Evolutionary conservation across 2,113 vertebrate genomes (phyloP), one percentile per base, ranked within the genome.

Genomic region (Nibea albiflora): DNA sequence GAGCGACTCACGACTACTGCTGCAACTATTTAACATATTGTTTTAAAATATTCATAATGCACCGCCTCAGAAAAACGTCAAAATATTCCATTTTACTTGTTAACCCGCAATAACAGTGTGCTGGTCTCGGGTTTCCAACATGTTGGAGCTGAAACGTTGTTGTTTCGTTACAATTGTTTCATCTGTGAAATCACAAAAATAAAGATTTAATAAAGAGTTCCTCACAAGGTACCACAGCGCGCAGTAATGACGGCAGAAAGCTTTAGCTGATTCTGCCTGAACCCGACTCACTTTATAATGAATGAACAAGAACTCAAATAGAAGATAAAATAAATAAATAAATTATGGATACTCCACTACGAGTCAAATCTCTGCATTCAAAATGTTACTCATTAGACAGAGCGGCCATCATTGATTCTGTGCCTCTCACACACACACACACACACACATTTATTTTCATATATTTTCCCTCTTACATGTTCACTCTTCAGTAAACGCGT

Each of bases 231-330:
- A 15, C 24, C 20, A 5, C 46, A 24, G 22, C 42, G 24, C 17
- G 4, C 5, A 26, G 8, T 24, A 0, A 53, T n/a, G 14, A 4
- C 12, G 24, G 35, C 24, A 46, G 14, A 49, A 4, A 17, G 20
- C 20, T 20, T n/a, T 4, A n/a, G 15, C 62, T 46, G 52, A 66
- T 65, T 54, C n/a, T 76, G 12, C 28, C 49, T 24, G n/a, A 74
- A 16, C 56, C 24, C 17, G 4, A 19, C 24, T 44, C 0, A 28
- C 2, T 63, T 54, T 8, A 14, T 61, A 68, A 61, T 35, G 53
- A 77, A 16, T 28, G 26, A 42, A n/a, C 20, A 22, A 7, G 8
- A 22, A 39, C 67, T 39, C 35, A 24, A n/a, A 39, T 42, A 11
- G 7, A 9, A 44, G 57, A 57, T 56, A 71, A 19, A 1, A 58